phyloP scores from a whole-genome alignment of 2,888 invertebrate species.

The Andrena fulva region DNA sequence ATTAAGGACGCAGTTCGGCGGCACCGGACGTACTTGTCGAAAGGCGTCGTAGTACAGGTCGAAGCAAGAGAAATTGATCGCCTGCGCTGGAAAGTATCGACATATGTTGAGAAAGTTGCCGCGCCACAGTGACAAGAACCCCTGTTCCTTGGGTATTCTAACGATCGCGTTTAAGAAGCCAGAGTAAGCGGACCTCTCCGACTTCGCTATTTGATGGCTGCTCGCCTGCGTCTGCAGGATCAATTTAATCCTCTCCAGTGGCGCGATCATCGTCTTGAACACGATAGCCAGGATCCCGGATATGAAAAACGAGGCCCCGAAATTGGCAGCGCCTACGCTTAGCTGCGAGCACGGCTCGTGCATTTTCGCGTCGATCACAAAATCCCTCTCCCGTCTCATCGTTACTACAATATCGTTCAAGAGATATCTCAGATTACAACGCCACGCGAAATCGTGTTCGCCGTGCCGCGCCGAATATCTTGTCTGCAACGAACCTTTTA shows the following conservation, averaged over 20 bases:
- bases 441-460: neutral
- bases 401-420: neutral
- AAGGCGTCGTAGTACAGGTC: constrained; percentile 40
- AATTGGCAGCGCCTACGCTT: constrained; percentile 8
- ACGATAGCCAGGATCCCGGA: constrained; percentile 49
- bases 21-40: constrained; percentile 25
- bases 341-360: neutral
- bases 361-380: neutral
- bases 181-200: constrained; percentile 32
- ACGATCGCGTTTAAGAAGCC: constrained; percentile 39
- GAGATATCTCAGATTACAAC: neutral
- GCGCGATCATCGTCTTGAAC: constrained; percentile 52
- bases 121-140: constrained; percentile 56
- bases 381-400: neutral
- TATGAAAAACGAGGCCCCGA: constrained; percentile 46
- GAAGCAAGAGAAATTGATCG: constrained; percentile 56
- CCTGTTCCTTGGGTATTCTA: constrained; percentile 54
- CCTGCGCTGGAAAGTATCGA: constrained; percentile 57
- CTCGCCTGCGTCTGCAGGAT: constrained; percentile 61
- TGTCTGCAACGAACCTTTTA: neutral
- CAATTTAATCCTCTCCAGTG: constrained; percentile 55
- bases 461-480: neutral
- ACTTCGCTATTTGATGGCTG: constrained; percentile 44
- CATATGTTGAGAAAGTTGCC: constrained; percentile 52
- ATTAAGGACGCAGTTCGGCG: neutral